Conservation (phyloP, 2,888 invertebrate species). For the Zonitis immaculata region DNA sequence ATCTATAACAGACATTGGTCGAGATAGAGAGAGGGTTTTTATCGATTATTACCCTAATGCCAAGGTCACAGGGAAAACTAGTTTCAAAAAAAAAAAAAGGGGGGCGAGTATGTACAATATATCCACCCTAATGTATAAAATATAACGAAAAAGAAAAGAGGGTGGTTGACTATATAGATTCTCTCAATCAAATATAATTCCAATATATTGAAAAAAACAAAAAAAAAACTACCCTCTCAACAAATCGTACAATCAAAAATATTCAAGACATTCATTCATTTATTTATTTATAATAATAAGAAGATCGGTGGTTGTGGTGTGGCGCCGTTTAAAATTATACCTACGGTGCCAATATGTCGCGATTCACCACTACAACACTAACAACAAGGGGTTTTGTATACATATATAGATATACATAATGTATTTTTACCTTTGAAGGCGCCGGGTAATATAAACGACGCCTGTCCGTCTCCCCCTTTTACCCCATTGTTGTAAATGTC, state of each 20-base stretch:
- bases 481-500: neutral
- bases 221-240: neutral
- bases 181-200: conserved; percentile 11
- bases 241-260: too few relatives aligned
- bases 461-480: neutral
- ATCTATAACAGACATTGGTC: neutral
- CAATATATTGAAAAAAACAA: conserved; percentile 4
- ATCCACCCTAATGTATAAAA: neutral
- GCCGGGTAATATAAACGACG: conserved; percentile 2
- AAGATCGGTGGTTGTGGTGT: neutral
- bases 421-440: neutral
- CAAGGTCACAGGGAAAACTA: conserved; percentile 19
- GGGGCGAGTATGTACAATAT: neutral
- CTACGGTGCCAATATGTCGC: neutral
- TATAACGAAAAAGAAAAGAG: conserved; percentile 8
- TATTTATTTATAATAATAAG: too few relatives aligned
- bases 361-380: neutral
- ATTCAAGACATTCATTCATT: too few relatives aligned
- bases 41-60: conserved; percentile 9
- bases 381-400: neutral
- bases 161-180: conserved; percentile 10
- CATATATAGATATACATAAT: too few relatives aligned
- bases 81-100: too few relatives aligned
- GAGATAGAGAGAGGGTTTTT: neutral
- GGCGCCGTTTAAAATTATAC: neutral